A percentile compares a stretch with the other conserved stretches of the same genome.
phyloP scores from a whole-genome alignment of 2,797 vertebrate genomes.

The Corythornis leucogaster region DNA sequence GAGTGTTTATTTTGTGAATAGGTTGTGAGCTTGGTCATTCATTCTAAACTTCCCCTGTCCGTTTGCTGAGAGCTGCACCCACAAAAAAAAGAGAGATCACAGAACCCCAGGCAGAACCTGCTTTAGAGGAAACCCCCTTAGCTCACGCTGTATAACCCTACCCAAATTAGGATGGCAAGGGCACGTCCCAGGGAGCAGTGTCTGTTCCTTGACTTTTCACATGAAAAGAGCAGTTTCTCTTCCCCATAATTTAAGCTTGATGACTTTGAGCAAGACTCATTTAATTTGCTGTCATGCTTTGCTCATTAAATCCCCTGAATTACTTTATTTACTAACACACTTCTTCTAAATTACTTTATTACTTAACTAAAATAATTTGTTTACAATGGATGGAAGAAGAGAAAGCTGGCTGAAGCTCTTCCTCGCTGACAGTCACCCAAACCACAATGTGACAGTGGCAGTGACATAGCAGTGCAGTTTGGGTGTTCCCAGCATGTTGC shows the following conservation, averaged over 20 bases:
- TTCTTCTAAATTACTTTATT: slow-evolving; percentile 42
- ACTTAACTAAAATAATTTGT: slow-evolving; percentile 9
- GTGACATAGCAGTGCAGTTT: neutral
- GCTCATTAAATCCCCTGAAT: slow-evolving; percentile 13
- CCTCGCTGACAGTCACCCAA: neutral
- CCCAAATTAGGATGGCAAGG: neutral
- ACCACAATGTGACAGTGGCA: neutral
- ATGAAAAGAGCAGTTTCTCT: neutral
- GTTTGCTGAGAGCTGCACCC: neutral
- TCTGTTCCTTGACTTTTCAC: neutral
- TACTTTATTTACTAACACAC: slow-evolving; percentile 36
- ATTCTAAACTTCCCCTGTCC: neutral
- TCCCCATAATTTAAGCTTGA: neutral
- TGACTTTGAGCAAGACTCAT: neutral
- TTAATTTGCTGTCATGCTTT: slow-evolving; percentile 17
- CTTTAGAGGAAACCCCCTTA: neutral
- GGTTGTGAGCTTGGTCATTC: neutral
- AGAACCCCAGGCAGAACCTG: neutral
- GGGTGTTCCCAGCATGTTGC: neutral
- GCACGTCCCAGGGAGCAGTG: accelerated
- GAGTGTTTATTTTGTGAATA: neutral
- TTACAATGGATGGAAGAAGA: neutral
- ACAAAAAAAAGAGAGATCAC: neutral
- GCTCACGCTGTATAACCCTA: accelerated
- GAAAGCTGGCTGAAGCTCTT: neutral